These are phyloP conservation scores for Rachycentron canadum DNA, from an alignment of 2,797 vertebrate genomes.

Conservation along the genomic window DNA sequence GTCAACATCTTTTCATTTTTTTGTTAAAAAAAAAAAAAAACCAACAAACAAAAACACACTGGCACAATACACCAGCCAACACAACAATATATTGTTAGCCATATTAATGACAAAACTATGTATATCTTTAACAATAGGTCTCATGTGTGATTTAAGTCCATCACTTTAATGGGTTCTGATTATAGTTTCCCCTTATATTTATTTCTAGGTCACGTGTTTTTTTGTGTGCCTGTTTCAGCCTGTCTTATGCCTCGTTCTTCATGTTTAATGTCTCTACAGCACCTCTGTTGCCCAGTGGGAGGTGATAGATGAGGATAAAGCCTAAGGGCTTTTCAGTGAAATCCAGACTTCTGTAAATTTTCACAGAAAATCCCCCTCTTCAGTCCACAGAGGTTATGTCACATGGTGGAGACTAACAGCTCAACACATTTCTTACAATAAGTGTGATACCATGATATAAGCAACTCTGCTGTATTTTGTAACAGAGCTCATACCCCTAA, in stretches of 20 bases:
- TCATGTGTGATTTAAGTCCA: conserved; percentile 8
- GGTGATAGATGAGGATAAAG: conserved; percentile 39
- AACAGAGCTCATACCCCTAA: background rate
- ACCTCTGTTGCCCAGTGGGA: conserved; percentile 3
- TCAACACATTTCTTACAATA: conserved; percentile 1
- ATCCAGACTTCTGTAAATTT: conserved; percentile 38
- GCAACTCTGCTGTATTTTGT: background rate
- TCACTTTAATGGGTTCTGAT: background rate
- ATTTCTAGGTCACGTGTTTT: background rate
- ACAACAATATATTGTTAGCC: background rate
- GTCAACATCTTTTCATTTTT: background rate
- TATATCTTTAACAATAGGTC: conserved; percentile 2
- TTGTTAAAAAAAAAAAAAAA: background rate
- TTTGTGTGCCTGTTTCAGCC: background rate
- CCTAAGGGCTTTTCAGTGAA: conserved; percentile 7
- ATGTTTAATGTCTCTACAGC: conserved; percentile 10
- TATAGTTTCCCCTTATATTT: background rate
- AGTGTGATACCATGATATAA: conserved; percentile 7
- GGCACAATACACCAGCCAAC: background rate
- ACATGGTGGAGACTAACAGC: background rate
- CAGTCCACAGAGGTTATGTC: conserved; percentile 25
- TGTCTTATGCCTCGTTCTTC: conserved; percentile 2
- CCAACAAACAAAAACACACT: background rate
- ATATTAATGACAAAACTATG: background rate
- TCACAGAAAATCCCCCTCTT: conserved; percentile 28